Conservation (phyloP, 2,113 vertebrate species). For the Odobenus rosmarus region DNA sequence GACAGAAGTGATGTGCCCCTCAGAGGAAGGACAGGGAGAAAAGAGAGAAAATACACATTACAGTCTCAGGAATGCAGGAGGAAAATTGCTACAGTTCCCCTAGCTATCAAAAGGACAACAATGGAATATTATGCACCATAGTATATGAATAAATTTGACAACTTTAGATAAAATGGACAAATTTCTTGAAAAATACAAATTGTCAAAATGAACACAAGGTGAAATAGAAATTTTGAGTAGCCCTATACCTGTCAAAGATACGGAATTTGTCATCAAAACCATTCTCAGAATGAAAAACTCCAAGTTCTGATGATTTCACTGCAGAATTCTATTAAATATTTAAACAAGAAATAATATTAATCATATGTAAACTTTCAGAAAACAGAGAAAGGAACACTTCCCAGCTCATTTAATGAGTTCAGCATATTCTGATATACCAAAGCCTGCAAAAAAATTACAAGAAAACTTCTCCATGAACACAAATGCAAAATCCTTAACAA, state of each 20-base stretch:
- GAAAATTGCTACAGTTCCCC: not conserved
- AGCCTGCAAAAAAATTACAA: not conserved
- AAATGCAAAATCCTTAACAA: constrained; percentile 9
- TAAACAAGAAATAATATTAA: constrained; percentile 7
- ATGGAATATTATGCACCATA: not conserved
- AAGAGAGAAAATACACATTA: not conserved
- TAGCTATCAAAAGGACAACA: not conserved
- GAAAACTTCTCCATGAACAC: not conserved
- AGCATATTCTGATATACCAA: not conserved
- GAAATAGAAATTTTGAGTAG: not conserved
- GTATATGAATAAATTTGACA: not conserved
- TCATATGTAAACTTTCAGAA: not conserved
- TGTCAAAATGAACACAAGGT: not conserved
- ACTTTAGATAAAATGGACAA: not conserved
- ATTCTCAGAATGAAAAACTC: constrained; percentile 6
- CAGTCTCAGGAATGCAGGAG: not conserved
- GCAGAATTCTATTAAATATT: not conserved
- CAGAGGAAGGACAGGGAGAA: not conserved
- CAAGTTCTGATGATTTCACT: not conserved
- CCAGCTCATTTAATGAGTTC: not conserved
- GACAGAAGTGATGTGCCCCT: not conserved
- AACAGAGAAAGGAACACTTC: not conserved
- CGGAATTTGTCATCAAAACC: not conserved
- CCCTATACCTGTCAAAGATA: not conserved
- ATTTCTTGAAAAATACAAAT: not conserved